These are phyloP conservation scores for Deladenus siricidicola DNA, from an alignment of 2,888 invertebrate species.

Conservation along the genomic window DNA sequence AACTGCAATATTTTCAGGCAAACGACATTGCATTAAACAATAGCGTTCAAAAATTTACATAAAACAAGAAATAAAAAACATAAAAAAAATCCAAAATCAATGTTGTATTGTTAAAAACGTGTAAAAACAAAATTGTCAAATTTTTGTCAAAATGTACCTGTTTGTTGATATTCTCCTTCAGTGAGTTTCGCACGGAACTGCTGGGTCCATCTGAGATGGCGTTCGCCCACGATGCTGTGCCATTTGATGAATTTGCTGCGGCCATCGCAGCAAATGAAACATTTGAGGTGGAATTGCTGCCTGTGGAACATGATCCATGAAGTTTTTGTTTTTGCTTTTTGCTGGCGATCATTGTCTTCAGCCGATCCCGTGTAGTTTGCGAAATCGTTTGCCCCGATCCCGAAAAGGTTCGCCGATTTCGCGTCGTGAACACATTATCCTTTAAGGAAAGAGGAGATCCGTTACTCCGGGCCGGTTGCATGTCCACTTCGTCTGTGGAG, in stretches of 20 bases:
- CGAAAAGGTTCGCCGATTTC: slow-evolving; percentile 34
- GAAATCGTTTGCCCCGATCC: slow-evolving; percentile 49
- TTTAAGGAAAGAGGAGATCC: neutral
- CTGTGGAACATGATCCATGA: slow-evolving; percentile 18
- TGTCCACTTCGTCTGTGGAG: slow-evolving; percentile 27
- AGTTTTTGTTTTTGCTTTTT: slow-evolving; percentile 33
- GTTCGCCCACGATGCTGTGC: neutral
- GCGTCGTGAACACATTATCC: neutral
- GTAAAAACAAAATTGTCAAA: neutral
- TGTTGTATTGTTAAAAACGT: neutral
- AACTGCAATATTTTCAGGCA: too few relatives aligned
- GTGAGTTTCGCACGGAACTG: slow-evolving; percentile 3
- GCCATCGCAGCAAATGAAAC: slow-evolving; percentile 7
- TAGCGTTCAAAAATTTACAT: too few relatives aligned
- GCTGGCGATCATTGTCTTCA: slow-evolving; percentile 49
- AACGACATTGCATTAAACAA: too few relatives aligned
- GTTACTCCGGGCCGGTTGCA: slow-evolving; percentile 5
- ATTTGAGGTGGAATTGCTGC: slow-evolving; percentile 21
- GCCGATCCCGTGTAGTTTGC: slow-evolving; percentile 49
- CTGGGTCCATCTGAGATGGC: slow-evolving; percentile 2
- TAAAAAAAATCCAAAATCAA: too few relatives aligned
- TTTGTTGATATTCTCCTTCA: neutral
- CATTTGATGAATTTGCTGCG: neutral
- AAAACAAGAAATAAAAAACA: too few relatives aligned
- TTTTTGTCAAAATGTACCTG: neutral